Evolutionary conservation across 2,113 vertebrate genomes (phyloP), one percentile per base, ranked within the genome.

Genomic region (Nesoenas mayeri): DNA sequence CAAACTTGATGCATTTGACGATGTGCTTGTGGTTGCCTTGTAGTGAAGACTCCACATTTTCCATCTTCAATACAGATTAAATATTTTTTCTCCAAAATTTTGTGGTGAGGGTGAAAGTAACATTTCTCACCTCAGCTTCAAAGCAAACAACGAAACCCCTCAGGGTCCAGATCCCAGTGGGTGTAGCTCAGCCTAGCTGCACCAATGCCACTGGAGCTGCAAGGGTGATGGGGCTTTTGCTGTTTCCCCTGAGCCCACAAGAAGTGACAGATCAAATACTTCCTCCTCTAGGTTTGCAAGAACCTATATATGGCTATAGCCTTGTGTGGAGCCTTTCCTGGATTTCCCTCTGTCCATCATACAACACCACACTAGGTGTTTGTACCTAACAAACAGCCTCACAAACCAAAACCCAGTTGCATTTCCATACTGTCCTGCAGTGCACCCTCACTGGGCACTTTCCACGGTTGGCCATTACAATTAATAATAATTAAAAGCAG

Each of bases 401-500:
- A 11, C 51, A 57, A 36, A 20, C 18, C 51, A 12, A 22, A n/a
- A 5, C 22, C 62, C 18, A 10, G 65, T 11, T 74, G 11, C 21
- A 2, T 74, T 79, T 61, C 58, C 50, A 1, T 3, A 1, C 6
- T 28, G 47, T 51, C 84, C 82, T 44, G 57, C 84, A 22, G 51
- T 18, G n/a, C 61, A 32, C 56, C 51, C 66, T 90, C 36, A 1
- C 15, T 24, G 24, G 50, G 65, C 20, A 1, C 60, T 62, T 64
- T 65, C 73, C 73, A 47, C 83, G 10, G 5, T 4, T 71, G 58
- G 26, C 50, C 54, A 21, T 12, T 66, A 9, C 78, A 86, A 88
- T 91, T 91, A 91, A 17, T 28, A 56, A 10, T 58, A 93, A 80
- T 80, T 91, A 74, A 84, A 70, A 89, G 61, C 67, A 42, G 66